These are phyloP conservation scores for Ormyrus thymus DNA, from an alignment of 2,888 invertebrate genomes.

Conservation along the genomic window DNA sequence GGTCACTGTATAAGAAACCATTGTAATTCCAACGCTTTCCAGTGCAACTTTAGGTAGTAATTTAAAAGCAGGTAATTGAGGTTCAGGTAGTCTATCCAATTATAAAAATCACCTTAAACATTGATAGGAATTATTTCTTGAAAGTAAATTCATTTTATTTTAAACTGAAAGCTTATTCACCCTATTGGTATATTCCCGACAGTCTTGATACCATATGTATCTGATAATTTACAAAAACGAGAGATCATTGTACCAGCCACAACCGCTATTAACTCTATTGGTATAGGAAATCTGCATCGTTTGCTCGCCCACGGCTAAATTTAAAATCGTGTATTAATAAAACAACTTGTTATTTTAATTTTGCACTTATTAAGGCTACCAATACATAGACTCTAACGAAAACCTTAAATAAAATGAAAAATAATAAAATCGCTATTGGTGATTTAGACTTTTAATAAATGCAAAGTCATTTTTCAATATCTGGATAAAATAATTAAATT, in stretches of 20 bases:
- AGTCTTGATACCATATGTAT: conserved; percentile 76
- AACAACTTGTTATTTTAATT: too few relatives aligned
- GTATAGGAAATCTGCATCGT: conserved; percentile 82
- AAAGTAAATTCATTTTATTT: conserved; percentile 44
- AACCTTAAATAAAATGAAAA: too few relatives aligned
- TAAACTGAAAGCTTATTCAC: conserved; percentile 67
- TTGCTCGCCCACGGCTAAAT: conserved; percentile 78
- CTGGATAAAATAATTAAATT: conserved; percentile 9
- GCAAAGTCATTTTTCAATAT: too few relatives aligned
- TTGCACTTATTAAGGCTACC: too few relatives aligned
- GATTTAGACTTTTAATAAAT: too few relatives aligned
- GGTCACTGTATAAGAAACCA: conserved; percentile 84
- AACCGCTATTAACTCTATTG: conserved; percentile 85
- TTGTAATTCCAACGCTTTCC: conserved; percentile 81
- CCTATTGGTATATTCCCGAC: conserved; percentile 85
- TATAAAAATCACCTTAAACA: conserved; percentile 63
- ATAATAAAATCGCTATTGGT: too few relatives aligned
- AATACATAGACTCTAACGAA: too few relatives aligned
- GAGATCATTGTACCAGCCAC: conserved; percentile 82
- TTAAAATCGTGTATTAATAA: too few relatives aligned
- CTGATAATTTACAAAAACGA: conserved; percentile 77
- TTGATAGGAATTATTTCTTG: conserved; percentile 60
- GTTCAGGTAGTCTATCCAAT: conserved; percentile 78
- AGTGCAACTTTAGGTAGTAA: conserved; percentile 78
- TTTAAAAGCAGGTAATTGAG: conserved; percentile 78